These are phyloP conservation scores for Alviniconcha marisindica DNA, from an alignment of 1,140 invertebrate species.

Conservation along the genomic window DNA sequence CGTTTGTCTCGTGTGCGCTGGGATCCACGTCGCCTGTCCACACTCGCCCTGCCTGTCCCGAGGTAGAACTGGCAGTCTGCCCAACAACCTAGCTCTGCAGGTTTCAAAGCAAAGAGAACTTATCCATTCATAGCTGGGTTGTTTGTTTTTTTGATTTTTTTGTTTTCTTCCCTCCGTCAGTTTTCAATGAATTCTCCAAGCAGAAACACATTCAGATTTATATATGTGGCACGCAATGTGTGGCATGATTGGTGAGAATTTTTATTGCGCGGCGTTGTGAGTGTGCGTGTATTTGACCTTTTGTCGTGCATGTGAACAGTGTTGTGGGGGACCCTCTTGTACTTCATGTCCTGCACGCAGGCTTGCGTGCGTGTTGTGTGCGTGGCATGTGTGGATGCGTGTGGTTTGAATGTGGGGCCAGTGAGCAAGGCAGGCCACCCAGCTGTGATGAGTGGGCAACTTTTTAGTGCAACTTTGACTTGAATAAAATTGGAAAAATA, in stretches of 20 bases:
- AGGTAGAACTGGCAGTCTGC: too few relatives aligned
- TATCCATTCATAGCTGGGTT: too few relatives aligned
- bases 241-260: background rate
- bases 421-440: constrained; percentile 8
- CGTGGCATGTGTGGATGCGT: background rate
- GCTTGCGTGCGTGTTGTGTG: background rate
- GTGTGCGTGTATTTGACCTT: background rate
- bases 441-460: constrained; percentile 33
- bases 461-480: constrained; percentile 31
- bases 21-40: too few relatives aligned
- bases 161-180: too few relatives aligned
- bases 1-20: too few relatives aligned
- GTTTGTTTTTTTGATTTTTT: too few relatives aligned
- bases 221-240: constrained; percentile 22
- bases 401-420: too few relatives aligned
- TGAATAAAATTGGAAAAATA: constrained; percentile 3
- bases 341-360: background rate
- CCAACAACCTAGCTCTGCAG: too few relatives aligned
- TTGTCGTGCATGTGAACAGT: background rate
- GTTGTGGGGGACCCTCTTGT: constrained; percentile 26
- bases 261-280: background rate
- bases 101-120: too few relatives aligned
- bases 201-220: background rate
- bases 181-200: background rate
- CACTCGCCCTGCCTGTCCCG: too few relatives aligned